Base-by-base conservation (phyloP, 1,140 invertebrate genomes). In the Aphis craccivora region DNA sequence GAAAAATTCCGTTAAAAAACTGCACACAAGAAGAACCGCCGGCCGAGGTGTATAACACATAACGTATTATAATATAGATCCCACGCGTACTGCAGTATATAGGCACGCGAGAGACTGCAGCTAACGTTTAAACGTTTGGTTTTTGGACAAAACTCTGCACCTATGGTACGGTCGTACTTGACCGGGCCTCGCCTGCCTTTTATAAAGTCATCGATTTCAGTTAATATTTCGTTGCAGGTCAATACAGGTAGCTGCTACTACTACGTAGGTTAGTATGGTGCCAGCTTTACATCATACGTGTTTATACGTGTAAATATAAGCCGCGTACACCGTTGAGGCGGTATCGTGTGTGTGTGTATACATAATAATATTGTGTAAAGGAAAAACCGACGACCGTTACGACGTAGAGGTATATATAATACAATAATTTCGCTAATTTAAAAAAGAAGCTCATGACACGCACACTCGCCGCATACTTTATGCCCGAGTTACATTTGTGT, bases 1-100 rank as follows among this genome's bases (percentile, higher is more conserved):
- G 18, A 48, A 87, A 87, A 87, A 48, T 20, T 87, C 86, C 86
- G 86, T 87, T 87, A 87, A 87, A 87, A 87, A 87, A 87, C 18
- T 25, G 9, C 23, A 40, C 40, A 83, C n/a, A 37, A 76, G 60
- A 76, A 76, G 60, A 76, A n/a, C 30, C 60, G 30, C 30, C 60
- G 60, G 30, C 30, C 60, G 60, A 76, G 60, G 60, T 76, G 60
- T 76, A 84, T 84, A 84, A 84, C 25, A 43, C 8, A 43, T 84
- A 84, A 25, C 22, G 30, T 84, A 23, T n/a, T 86, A 48, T 86
- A 3, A 40, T 86, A 45, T 45, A 45, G 23, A 30, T 40, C 83
- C 22, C 8, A 1, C 37, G 3, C 14, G 3, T 83, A 2, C 37
- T 43, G 11, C 40, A 25, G 3, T 20, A 22, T 22, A 23, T 84